Base-by-base conservation (phyloP, 2,797 vertebrate genomes). In the Danio choprae region DNA sequence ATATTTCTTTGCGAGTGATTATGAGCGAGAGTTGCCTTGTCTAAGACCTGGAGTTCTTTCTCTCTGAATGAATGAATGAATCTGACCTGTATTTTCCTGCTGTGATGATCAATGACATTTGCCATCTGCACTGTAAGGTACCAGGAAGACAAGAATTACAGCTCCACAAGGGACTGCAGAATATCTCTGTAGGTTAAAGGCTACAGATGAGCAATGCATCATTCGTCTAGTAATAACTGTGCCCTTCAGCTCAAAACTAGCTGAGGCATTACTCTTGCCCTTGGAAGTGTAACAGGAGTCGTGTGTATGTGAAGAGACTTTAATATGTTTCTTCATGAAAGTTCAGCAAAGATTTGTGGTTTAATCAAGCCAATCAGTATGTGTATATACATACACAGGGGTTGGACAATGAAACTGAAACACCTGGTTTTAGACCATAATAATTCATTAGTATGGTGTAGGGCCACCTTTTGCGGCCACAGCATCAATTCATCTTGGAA, bases 61-160 rank as follows among this genome's bases (percentile, higher is more conserved):
- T 78, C 15, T 29, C 36, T 70, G 18, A 13, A 51, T 12, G 11
- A 80, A 79, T 71, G 48, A 72, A 80, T 80, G 77, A 73, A 5
- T 55, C 69, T 64, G 77, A 73, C 77, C 69, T 63, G 68, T 79
- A 72, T 63, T 29, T 80, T 73, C 22, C 69, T 73, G 69, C 69
- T 79, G 77, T 64, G 55, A 68, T 73, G 1, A 59, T 50, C 56
- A 62, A 69, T 58, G 43, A 72, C 77, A 64, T 16, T 60, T 20
- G 15, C 1, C 55, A 53, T 10, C 16, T 56, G 10, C 51, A n/a
- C 64, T 44, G 38, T 67, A 9, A 59, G 36, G 43, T 40, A 74
- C 8, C 44, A 71, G 62, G 16, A 51, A 77, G 59, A 64, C 0
- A n/a, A 63, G 48, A 63, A 50, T 63, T 63, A 68, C n/a, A 22